Evolutionary conservation across 2,113 vertebrate species (phyloP), one percentile per base, ranked within the genome.

Genomic region (Misgurnus mizolepis): DNA sequence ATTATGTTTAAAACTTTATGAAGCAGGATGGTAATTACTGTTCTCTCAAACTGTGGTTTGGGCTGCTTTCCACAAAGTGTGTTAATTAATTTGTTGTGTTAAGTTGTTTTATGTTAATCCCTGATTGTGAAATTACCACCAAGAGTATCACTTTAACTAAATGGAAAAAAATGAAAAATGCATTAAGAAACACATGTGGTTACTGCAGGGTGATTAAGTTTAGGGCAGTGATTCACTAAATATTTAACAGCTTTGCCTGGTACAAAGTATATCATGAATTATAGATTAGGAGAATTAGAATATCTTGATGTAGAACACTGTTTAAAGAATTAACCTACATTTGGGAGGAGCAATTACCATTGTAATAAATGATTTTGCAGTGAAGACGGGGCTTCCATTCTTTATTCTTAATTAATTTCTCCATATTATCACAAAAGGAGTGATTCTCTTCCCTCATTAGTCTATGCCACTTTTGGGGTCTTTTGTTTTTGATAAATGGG

Each of bases 231-330:
- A 93, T 89, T 93, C 91, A 91, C 93, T 94, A 93, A 93, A 94
- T 94, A 93, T 94, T 94, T 93, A 94, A 94, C 90, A 93, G 92
- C 91, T 93, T 92, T 93, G 91, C 91, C 92, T 93, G 88, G 90
- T 92, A 90, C 91, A 94, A 93, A 94, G 91, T 93, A 92, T 92
- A 93, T 91, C 89, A 93, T 94, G 90, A 94, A 94, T 93, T 91
- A 94, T 94, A 92, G 87, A 93, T 94, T 87, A 83, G 85, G 82
- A 85, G 87, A 89, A 93, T 90, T 90, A 92, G 91, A 88, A 81
- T 88, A 92, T 93, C 91, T 89, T 91, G 89, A 92, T 91, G 92
- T 93, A 93, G 91, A 89, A 91, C 90, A 88, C 85, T 91, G 90
- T 93, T 93, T 92, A 93, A 94, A 92, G 93, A 93, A 92, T 93